Evolutionary conservation across 2,888 invertebrate genomes (phyloP).

Genomic region (Hirtodrosophila cameraria): DNA sequence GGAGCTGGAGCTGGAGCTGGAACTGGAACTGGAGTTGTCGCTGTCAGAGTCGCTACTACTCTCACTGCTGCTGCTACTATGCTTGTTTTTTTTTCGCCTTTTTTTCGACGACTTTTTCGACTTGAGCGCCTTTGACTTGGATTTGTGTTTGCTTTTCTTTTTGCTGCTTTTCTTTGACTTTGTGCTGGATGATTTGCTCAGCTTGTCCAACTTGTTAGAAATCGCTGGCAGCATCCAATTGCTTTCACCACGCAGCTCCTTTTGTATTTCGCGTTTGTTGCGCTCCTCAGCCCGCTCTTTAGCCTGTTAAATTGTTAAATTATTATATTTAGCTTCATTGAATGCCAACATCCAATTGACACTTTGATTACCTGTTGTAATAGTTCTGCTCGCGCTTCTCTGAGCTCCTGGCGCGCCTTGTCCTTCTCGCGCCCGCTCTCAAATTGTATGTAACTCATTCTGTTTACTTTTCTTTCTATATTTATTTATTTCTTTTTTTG

Average conservation of each 20-base stretch:
- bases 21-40: slow-evolving; percentile 25
- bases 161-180: slow-evolving; percentile 71
- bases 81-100: slow-evolving; percentile 33
- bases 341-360: too few species aligned
- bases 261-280: slow-evolving; percentile 60
- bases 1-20: slow-evolving; percentile 29
- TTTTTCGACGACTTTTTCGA: slow-evolving; percentile 69
- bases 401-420: slow-evolving; percentile 73
- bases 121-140: slow-evolving; percentile 28
- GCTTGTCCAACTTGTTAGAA: slow-evolving; percentile 64
- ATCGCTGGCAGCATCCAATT: slow-evolving; percentile 80
- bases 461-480: neutral
- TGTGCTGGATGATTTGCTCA: slow-evolving; percentile 69
- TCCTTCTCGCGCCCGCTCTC: slow-evolving; percentile 81
- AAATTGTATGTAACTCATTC: slow-evolving; percentile 81
- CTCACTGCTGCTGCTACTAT: slow-evolving; percentile 21
- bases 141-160: slow-evolving; percentile 36
- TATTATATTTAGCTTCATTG: neutral
- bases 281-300: slow-evolving; percentile 70
- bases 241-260: slow-evolving; percentile 73
- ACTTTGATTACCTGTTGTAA: slow-evolving; percentile 62
- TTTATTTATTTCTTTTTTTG: too few species aligned
- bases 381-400: slow-evolving; percentile 75
- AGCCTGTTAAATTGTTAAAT: slow-evolving; percentile 57
- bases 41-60: slow-evolving; percentile 26